Conservation (phyloP, 2,888 invertebrate species). For the Buathra laborator region DNA sequence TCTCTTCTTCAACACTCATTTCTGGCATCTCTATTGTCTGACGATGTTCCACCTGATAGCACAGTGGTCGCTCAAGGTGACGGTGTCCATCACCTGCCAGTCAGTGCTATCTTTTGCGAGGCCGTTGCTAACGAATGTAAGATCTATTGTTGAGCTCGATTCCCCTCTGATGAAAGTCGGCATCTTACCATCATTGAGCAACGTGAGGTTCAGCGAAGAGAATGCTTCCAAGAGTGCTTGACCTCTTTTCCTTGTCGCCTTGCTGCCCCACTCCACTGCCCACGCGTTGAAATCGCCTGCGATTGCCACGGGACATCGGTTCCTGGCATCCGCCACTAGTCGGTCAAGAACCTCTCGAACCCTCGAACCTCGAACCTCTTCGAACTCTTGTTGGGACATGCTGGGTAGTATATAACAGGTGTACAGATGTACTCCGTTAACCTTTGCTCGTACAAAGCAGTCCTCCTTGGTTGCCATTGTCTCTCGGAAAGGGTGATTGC, state of each 20-base stretch:
- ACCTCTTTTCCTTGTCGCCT: conserved; percentile 64
- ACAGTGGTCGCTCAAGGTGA: neutral
- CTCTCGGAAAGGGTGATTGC: conserved; percentile 35
- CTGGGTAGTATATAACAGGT: conserved; percentile 64
- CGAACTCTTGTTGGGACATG: conserved; percentile 48
- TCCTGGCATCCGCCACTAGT: conserved; percentile 52
- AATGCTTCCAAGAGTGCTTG: conserved; percentile 55
- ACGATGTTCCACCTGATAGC: neutral
- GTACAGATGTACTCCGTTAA: conserved; percentile 53
- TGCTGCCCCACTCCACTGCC: conserved; percentile 68
- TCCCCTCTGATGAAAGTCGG: conserved; percentile 58
- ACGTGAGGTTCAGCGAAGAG: conserved; percentile 47
- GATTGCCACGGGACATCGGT: conserved; percentile 51
- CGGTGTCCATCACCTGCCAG: neutral
- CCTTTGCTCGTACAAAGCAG: conserved; percentile 59
- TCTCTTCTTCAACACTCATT: neutral
- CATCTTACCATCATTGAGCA: conserved; percentile 58
- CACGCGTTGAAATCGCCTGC: conserved; percentile 42
- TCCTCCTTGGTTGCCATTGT: neutral
- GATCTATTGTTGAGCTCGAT: conserved; percentile 62
- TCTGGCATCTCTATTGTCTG: neutral
- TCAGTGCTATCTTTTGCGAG: neutral
- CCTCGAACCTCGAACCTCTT: no score
- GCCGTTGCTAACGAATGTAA: conserved; percentile 39
- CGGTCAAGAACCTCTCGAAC: conserved; percentile 59